Evolutionary conservation across 2,797 vertebrate species (phyloP).

Genomic region (Phataginus tetradactyla): DNA sequence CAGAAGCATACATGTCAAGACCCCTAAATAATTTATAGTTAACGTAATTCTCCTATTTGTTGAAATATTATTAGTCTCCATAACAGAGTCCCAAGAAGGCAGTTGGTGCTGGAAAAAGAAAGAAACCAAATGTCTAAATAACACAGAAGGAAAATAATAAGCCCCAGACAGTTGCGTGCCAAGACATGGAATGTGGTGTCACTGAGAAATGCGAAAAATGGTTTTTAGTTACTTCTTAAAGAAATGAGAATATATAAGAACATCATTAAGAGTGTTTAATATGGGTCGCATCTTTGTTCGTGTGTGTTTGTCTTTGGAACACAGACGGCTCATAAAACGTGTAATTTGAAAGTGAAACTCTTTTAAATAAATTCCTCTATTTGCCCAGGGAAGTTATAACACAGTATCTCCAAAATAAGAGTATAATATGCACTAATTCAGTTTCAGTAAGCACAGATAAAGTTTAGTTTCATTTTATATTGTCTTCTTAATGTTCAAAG

Average conservation of each 20-base stretch:
- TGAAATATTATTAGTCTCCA: not conserved
- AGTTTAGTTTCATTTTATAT: not conserved
- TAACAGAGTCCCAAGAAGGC: not conserved
- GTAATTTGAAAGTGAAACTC: not conserved
- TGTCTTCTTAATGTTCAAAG: not conserved
- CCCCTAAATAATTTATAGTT: not conserved
- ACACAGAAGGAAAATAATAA: not conserved
- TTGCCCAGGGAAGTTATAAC: not conserved
- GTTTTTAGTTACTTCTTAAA: slow-evolving; percentile 15
- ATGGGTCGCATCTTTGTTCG: not conserved
- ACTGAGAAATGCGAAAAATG: not conserved
- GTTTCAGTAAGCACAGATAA: not conserved
- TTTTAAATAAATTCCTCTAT: not conserved
- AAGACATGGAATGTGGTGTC: not conserved
- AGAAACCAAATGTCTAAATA: not conserved
- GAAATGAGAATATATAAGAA: not conserved
- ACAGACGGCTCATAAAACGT: not conserved
- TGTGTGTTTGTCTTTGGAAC: not conserved
- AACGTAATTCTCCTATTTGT: not conserved
- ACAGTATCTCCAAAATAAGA: not conserved
- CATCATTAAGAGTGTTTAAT: not conserved
- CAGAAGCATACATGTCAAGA: not conserved
- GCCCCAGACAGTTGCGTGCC: not conserved
- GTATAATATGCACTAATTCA: not conserved
- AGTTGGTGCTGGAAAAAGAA: not conserved